These are phyloP conservation scores for Chaenodraco wilsoni DNA, from an alignment of 2,797 vertebrate species.

Conservation along the genomic window DNA sequence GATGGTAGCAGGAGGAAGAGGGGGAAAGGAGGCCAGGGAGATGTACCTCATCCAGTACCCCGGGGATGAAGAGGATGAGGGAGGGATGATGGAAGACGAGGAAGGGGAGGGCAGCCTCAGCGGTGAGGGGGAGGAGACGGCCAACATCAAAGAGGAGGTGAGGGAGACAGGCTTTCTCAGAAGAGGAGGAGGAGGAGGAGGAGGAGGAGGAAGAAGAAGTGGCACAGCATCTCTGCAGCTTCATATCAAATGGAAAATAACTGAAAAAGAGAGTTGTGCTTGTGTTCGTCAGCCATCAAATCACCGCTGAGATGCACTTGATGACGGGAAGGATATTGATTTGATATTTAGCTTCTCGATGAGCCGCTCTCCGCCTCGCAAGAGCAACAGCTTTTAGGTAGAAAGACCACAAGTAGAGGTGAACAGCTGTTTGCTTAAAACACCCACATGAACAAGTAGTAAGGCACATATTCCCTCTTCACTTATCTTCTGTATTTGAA, in stretches of 20 bases:
- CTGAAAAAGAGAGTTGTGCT: constrained; percentile 42
- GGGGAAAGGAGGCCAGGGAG: constrained; percentile 82
- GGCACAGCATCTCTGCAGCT: constrained; percentile 67
- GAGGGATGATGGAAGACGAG: constrained; percentile 78
- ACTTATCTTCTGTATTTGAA: constrained; percentile 24
- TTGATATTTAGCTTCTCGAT: constrained; percentile 59
- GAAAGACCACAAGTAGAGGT: constrained; percentile 27
- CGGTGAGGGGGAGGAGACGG: constrained; percentile 80
- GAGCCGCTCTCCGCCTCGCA: constrained; percentile 50
- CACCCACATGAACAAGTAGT: constrained; percentile 30
- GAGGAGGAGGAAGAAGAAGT: constrained; percentile 78
- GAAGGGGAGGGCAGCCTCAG: constrained; percentile 81
- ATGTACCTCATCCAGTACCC: constrained; percentile 82
- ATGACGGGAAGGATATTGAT: constrained; percentile 50
- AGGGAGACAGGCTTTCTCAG: constrained; percentile 74
- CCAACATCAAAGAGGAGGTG: constrained; percentile 86
- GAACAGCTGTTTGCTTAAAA: constrained; percentile 46
- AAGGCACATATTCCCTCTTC: constrained; percentile 29
- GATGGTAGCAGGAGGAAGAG: constrained; percentile 70
- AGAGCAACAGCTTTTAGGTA: constrained; percentile 48
- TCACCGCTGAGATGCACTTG: constrained; percentile 39
- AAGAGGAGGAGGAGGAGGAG: constrained; percentile 57
- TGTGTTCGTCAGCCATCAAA: constrained; percentile 44
- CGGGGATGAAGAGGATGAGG: constrained; percentile 75
- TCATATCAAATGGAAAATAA: constrained; percentile 37